These are phyloP conservation scores for Falco rusticolus DNA, from an alignment of 2,797 vertebrate genomes.

Conservation along the genomic window DNA sequence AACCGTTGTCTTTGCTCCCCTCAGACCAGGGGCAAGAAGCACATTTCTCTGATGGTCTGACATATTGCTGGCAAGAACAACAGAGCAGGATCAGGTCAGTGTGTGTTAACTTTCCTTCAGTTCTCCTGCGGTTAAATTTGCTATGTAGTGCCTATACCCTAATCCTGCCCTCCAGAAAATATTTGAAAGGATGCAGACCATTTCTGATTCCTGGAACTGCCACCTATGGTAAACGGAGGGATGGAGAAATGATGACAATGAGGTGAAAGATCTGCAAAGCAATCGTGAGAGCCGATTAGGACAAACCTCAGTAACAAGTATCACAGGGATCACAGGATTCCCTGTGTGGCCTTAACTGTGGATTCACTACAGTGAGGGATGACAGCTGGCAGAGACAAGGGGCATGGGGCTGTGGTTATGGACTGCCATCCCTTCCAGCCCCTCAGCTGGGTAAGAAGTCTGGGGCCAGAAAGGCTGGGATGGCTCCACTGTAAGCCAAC, in stretches of 20 bases:
- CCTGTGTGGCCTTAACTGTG: background rate
- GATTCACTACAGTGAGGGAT: background rate
- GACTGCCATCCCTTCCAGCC: background rate
- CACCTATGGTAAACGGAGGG: background rate
- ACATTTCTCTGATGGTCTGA: background rate
- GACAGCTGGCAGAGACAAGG: background rate
- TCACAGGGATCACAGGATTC: background rate
- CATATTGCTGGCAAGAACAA: background rate
- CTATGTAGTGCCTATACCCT: background rate
- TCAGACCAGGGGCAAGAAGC: background rate
- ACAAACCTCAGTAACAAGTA: background rate
- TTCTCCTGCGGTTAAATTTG: background rate
- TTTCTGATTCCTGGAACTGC: background rate
- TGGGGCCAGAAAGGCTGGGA: background rate
- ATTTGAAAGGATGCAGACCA: background rate
- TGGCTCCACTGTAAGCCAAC: background rate
- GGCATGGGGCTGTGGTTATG: background rate
- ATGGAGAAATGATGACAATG: background rate
- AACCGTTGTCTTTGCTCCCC: background rate
- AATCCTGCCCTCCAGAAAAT: background rate
- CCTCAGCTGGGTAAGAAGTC: background rate
- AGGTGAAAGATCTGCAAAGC: background rate
- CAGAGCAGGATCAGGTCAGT: background rate
- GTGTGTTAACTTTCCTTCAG: background rate
- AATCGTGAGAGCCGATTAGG: fast-evolving